Base-by-base conservation (phyloP, 2,888 invertebrate species). In the Salticus scenicus region DNA sequence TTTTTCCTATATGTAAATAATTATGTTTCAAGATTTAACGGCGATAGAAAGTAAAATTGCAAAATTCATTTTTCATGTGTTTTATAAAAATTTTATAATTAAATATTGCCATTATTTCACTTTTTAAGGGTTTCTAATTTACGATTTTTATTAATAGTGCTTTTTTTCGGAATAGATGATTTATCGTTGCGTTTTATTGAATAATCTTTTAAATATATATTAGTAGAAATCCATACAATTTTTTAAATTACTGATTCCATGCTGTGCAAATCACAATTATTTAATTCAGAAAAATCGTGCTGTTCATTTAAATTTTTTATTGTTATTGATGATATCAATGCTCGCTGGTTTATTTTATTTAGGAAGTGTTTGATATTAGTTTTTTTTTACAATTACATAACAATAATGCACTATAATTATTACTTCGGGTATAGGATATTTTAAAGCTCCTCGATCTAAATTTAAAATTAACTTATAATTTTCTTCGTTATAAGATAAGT, bases 171-270 rank as follows among this genome's bases (percentile, higher is more conserved):
- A 37, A 8, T 8, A 37, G 12, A 8, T 37, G 7, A 12, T 12
- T 37, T 37, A 31, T 66, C 31, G 30, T 66, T 66, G 0, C 17
- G 5, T 37, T 70, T 70, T n/a, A 20, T 20, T 27, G 17, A 10
- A 20, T 41, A 70, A 24, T 70, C 37, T 17, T 70, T 70, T 67
- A 67, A 67, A 17, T 30, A 30, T 4, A n/a, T 67, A 14, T 67
- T 67, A 10, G 67, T 30, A 7, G 1, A 8, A 7, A 31, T 17
- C 33, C 70, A 70, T 30, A 37, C 14, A 41, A 70, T 70, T 0
- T 27, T 17, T 20, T 70, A n/a, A 0, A 24, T 12, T 17, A 69
- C 8, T 1, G 17, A 4, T 0, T 70, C 70, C 17, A 27, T 70
- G 70, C 2, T 42, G 10, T n/a, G 33, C 10, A 70, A 37, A 70